Evolutionary conservation across 1,140 invertebrate species (phyloP), one percentile per base, ranked within the genome.

Genomic region (Delia radicum): DNA sequence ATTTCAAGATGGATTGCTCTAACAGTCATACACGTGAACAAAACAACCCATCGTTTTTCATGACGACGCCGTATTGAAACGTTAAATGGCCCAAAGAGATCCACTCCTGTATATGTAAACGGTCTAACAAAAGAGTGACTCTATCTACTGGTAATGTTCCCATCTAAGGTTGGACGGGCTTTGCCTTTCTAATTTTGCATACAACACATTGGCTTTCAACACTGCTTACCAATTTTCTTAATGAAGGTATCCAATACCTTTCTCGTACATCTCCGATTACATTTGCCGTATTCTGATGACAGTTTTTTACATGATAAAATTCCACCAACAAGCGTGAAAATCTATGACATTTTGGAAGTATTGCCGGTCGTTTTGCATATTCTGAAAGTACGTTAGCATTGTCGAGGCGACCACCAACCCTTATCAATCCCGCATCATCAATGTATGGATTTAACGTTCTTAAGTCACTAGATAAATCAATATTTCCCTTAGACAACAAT

Each of bases 21-120:
- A n/a, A 73, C 61, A 5, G 77, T 76, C 18, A 76, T 15, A 31
- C 77, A 78, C 8, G 73, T 74, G 26, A 74, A 65, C 21, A 74
- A 18, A n/a, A 18, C 55, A 12, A 63, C 61, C 73, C 73, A 78
- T 71, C 72, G 27, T 18, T 78, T 78, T 46, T 75, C 65, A 15
- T 10, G 29, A 24, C 42, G 27, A 18, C 75, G 42, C 1, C 69
- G 27, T 29, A 75, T 62, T 21, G 42, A 62, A 6, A 75, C 46
- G 24, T 62, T 5, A 10, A 74, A 33, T 37, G 73, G 61, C 10
- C 73, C 73, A 24, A 63, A 74, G 28, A 37, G 31, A 31, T 75
- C 75, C 10, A 72, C 18, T 24, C 74, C 74, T 21, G 37, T 72
- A 72, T 71, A 71, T 15, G 74, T 55, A 62, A 75, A 75, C 55